phyloP scores from a whole-genome alignment of 1,140 invertebrate genomes.

The Macrobrachium nipponense region DNA sequence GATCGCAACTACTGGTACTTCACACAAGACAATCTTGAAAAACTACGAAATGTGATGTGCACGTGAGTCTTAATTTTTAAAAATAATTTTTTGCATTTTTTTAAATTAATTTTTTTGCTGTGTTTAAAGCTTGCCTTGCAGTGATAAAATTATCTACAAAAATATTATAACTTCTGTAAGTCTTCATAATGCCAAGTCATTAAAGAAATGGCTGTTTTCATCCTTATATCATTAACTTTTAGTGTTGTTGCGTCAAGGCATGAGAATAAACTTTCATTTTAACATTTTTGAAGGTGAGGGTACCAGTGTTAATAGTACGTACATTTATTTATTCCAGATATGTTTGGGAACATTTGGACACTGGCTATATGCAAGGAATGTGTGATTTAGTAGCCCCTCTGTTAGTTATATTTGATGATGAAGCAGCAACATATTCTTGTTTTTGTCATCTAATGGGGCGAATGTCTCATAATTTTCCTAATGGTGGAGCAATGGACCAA shows the following conservation, averaged over 20 bases:
- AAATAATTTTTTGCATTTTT: neutral
- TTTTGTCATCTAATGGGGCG: slow-evolving; percentile 91
- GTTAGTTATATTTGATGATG: slow-evolving; percentile 92
- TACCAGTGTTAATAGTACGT: neutral
- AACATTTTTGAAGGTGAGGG: neutral
- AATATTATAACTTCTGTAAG: no score
- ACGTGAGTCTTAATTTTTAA: slow-evolving; percentile 75
- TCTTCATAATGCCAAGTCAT: no score
- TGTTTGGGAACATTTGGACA: slow-evolving; percentile 93
- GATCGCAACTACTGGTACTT: slow-evolving; percentile 95
- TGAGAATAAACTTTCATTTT: no score
- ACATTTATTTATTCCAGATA: slow-evolving; percentile 70
- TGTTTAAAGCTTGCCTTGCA: neutral
- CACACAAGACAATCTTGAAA: slow-evolving; percentile 84
- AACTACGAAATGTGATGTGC: slow-evolving; percentile 95
- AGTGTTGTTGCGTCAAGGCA: no score
- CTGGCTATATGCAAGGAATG: slow-evolving; percentile 85
- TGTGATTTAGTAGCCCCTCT: slow-evolving; percentile 94
- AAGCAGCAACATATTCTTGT: slow-evolving; percentile 90
- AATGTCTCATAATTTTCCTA: slow-evolving; percentile 92
- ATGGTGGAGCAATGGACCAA: slow-evolving; percentile 92
- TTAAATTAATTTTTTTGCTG: neutral
- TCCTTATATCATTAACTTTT: no score
- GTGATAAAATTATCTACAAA: no score
- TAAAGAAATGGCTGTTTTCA: no score